Base-by-base conservation (phyloP, 2,113 vertebrate genomes). In the Cyprinus carpio region DNA sequence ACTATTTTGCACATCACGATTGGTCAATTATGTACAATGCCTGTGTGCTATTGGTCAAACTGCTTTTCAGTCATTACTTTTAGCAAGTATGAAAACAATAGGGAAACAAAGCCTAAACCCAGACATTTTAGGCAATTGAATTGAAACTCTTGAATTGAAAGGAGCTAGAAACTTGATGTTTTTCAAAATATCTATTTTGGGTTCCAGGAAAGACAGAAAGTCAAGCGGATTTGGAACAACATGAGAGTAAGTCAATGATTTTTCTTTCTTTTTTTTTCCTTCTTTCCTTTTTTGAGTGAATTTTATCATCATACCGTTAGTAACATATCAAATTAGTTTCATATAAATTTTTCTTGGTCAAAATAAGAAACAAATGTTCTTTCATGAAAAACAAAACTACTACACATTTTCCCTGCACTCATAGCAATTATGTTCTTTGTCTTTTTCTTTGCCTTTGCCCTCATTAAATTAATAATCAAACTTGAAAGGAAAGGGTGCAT, bases 381-480 rank as follows among this genome's bases (percentile, higher is more conserved):
- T 40, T 72, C 69, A 72, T 40, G 8, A 72, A 72, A 4, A 71
- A 40, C 31, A 69, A 20, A 69, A 69, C 67, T 4, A 72, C 34
- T 40, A 23, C 25, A 18, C 1, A 20, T 31, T 51, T 54, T 76
- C n/a, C 4, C 20, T 72, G 34, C 67, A 37, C 67, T 72, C 34
- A 37, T 31, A 18, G 29, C 64, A 67, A 4, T 67, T 67, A 67
- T 40, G 34, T 37, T 40, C 69, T 72, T 72, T 72, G 18, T 72
- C 69, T 72, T 54, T 10, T 15, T 15, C 49, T 51, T 60, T 60
- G 31, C 29, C 65, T 37, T 54, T 10, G 27, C 8, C 1, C 15
- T 51, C 34, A 54, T 76, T 54, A 54, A 76, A 51, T 76, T 29
- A 9, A 76, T 51, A 76, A 76, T 76, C 27, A 51, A 54, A 20